phyloP scores from a whole-genome alignment of 2,888 invertebrate genomes.

The Deladenus siricidicola region DNA sequence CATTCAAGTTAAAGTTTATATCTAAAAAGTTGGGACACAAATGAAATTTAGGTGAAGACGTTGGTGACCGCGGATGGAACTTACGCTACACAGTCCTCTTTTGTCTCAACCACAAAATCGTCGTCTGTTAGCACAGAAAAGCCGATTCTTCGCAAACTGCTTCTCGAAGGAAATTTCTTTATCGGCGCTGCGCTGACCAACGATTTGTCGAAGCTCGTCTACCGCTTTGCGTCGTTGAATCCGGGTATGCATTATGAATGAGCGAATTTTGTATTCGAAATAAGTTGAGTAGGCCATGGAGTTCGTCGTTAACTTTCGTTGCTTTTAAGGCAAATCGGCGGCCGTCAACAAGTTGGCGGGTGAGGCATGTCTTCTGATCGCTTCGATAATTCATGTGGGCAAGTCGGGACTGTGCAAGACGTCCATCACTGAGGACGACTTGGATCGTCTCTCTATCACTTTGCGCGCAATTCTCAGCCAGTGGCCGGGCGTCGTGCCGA shows the following conservation, averaged over 20 bases:
- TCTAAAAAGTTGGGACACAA: too few species aligned
- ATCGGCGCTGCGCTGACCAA: conserved; percentile 84
- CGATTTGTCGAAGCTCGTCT: conserved; percentile 78
- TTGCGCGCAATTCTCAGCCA: conserved; percentile 59
- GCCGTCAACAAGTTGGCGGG: conserved; percentile 56
- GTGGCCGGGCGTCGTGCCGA: conserved; percentile 63
- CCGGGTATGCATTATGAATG: too few species aligned
- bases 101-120: conserved; percentile 55
- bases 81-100: conserved; percentile 94
- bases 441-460: conserved; percentile 61
- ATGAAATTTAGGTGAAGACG: conserved; percentile 61
- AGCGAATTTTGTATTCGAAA: conserved; percentile 6
- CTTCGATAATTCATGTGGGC: conserved; percentile 76
- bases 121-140: conserved; percentile 52
- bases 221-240: conserved; percentile 61
- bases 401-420: conserved; percentile 61
- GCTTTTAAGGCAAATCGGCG: conserved; percentile 16
- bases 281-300: background rate
- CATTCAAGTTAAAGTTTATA: too few species aligned
- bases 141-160: conserved; percentile 74
- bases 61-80: conserved; percentile 96
- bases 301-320: too few species aligned
- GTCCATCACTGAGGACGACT: conserved; percentile 83
- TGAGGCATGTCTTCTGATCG: conserved; percentile 78
- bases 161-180: conserved; percentile 90